Conservation (phyloP, 2,113 vertebrate genomes). For the Daubentonia madagascariensis region DNA sequence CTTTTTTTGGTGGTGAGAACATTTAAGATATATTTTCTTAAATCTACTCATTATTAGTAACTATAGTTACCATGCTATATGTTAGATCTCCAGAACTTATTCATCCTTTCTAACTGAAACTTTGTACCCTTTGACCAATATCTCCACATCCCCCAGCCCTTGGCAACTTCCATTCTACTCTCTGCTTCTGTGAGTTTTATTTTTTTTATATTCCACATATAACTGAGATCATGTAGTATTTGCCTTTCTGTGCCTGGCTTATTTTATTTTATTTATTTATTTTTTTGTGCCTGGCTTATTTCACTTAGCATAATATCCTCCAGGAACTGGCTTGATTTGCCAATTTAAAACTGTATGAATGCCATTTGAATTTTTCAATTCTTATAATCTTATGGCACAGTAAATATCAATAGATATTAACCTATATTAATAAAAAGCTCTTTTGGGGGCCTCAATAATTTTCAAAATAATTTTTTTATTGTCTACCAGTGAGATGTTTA, state of each 20-base stretch:
- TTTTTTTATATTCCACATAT: background rate
- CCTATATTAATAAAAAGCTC: background rate
- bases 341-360: background rate
- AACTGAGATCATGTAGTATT: background rate
- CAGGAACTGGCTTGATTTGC: background rate
- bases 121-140: background rate
- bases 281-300: background rate
- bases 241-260: background rate
- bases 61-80: background rate
- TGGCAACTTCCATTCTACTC: background rate
- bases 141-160: background rate
- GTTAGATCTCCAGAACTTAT: background rate
- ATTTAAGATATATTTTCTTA: background rate
- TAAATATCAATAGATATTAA: background rate
- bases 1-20: background rate
- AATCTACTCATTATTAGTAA: background rate
- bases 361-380: background rate
- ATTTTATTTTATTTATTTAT: too few species aligned
- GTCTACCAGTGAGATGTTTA: background rate
- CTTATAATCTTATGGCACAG: background rate
- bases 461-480: background rate
- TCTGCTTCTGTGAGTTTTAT: background rate
- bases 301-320: background rate
- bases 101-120: background rate
- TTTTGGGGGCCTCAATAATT: background rate